Evolutionary conservation across 2,797 vertebrate genomes (phyloP), one percentile per base, ranked within the genome.

Genomic region (Novumbra hubbsi): DNA sequence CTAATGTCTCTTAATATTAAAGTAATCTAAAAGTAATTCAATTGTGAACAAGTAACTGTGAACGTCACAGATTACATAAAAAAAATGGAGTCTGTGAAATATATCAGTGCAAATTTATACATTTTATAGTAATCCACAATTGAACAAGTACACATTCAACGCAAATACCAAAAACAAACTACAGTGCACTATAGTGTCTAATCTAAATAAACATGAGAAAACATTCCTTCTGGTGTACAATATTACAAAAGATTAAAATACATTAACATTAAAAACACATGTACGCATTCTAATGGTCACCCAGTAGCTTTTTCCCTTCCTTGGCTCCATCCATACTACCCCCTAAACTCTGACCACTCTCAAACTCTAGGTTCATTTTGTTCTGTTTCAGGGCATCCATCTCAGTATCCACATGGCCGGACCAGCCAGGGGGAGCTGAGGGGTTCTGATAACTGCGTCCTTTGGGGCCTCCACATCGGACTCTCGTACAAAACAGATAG

Each of bases 401-500:
- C 21, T 60, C 75, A 27, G 67, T 81, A 71, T 88, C 92, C 77
- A 5, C 6, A 0, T 11, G 5, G 27, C 5, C 50, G 9, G 27
- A 55, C 75, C 79, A 77, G 19, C 48, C 62, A 8, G 27, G 9
- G 11, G 19, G 12, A 0, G 71, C 6, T 17, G 72, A 62, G 5
- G 32, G 71, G 30, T 0, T 32, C 7, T 14, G 60, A 38, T 27
- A 17, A 1, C 15, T 28, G 4, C 55, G 12, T 55, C 74, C 16
- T 21, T 41, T 9, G 71, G 60, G 16, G 28, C 24, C 32, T 11
- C 81, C 75, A 64, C 85, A 88, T 28, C 71, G 64, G 17, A 79
- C 32, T 38, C 70, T 71, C 17, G 75, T 80, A 75, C 87, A 87
- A 63, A 87, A 48, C 75, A 96, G 88, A 79, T 86, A 89, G 68